Conservation (phyloP, 2,888 invertebrate species). For the Pristionchus exspectatus region DNA sequence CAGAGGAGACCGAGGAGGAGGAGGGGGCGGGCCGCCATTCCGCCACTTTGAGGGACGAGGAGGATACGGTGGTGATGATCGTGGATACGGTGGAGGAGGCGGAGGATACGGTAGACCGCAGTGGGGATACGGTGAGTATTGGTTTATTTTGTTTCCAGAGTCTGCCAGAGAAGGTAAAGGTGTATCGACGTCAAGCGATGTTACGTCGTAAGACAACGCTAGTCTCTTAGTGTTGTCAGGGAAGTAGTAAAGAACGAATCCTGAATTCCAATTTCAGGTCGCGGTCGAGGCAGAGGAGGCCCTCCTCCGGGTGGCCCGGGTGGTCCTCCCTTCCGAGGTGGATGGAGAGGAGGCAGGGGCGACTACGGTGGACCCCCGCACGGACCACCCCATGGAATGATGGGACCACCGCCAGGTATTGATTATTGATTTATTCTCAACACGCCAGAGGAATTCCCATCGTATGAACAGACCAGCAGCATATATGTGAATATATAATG, state of each 20-base stretch:
- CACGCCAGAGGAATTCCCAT: not conserved
- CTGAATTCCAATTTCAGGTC: not conserved
- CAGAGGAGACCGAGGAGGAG: not conserved
- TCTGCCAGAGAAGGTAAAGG: no score
- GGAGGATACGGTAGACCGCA: not conserved
- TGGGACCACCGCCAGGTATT: constrained; percentile 43
- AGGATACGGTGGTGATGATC: not conserved
- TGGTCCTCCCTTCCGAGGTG: not conserved
- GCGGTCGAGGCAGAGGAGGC: not conserved
- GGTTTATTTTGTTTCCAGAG: no score
- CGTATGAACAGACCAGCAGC: no score
- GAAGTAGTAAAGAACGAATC: not conserved
- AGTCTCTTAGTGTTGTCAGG: no score
- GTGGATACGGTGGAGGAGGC: constrained; percentile 4
- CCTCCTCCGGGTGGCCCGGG: not conserved
- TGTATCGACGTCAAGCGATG: no score
- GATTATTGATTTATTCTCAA: not conserved
- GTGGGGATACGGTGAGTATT: constrained; percentile 44
- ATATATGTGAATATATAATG: no score
- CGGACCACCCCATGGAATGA: not conserved
- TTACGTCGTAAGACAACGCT: no score
- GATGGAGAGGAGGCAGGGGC: constrained; percentile 20
- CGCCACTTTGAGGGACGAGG: not conserved
- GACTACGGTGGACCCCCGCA: not conserved
- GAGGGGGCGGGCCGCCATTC: not conserved